phyloP scores from a whole-genome alignment of 1,140 invertebrate genomes.

The Oryzaephilus surinamensis region DNA sequence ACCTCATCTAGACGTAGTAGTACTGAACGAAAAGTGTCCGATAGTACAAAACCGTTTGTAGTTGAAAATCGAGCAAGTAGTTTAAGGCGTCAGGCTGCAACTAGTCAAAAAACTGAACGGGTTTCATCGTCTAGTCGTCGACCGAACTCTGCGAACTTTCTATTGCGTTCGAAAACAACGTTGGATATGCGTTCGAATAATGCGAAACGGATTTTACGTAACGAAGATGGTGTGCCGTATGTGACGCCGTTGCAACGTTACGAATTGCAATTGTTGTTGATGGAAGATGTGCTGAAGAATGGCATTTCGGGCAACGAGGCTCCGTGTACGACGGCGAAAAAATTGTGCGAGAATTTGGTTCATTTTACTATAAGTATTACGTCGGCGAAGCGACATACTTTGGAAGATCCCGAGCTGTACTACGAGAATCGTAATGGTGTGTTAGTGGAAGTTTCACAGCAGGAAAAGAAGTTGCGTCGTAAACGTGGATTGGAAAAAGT shows the following conservation, averaged over 20 bases:
- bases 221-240: constrained; percentile 49
- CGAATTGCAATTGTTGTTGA: constrained; percentile 64
- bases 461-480: constrained; percentile 54
- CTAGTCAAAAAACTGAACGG: constrained; percentile 5
- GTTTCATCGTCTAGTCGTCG: constrained; percentile 1
- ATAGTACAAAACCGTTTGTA: constrained; percentile 14
- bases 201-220: constrained; percentile 33
- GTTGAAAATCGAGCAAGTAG: no score
- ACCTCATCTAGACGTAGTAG: not conserved
- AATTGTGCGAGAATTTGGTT: constrained; percentile 63
- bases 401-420: constrained; percentile 76
- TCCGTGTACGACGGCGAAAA: constrained; percentile 45
- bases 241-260: constrained; percentile 74
- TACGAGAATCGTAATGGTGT: constrained; percentile 44
- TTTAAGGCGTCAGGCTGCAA: constrained; percentile 19
- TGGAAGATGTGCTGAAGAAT: constrained; percentile 68
- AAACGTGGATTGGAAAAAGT: constrained; percentile 56
- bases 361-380: constrained; percentile 70
- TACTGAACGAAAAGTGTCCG: constrained; percentile 3
- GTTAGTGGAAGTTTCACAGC: constrained; percentile 44
- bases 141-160: constrained; percentile 19
- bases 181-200: constrained; percentile 38
- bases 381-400: constrained; percentile 62
- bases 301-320: constrained; percentile 55
- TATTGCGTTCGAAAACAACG: constrained; percentile 41